Evolutionary conservation across 2,888 invertebrate genomes (phyloP).

Genomic region (Lottia gigantea): DNA sequence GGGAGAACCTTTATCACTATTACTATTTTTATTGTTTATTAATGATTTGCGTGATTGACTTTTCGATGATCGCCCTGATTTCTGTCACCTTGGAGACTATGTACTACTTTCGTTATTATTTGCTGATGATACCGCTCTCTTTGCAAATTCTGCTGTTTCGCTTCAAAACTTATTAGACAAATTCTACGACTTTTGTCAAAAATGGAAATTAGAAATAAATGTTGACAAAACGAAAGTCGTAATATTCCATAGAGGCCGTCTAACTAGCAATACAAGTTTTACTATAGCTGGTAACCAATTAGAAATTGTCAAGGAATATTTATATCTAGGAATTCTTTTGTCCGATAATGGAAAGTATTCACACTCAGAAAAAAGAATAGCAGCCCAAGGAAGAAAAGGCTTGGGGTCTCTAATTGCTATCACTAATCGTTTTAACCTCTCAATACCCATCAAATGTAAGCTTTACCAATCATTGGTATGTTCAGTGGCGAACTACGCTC

Average conservation of each 20-base stretch:
- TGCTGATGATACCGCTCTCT: background rate
- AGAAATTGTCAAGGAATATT: background rate
- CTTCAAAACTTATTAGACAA: background rate
- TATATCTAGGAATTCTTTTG: background rate
- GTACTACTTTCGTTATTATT: background rate
- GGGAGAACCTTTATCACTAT: background rate
- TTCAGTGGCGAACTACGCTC: too few relatives aligned
- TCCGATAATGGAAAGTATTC: background rate
- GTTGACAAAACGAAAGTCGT: background rate
- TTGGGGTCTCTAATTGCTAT: too few relatives aligned
- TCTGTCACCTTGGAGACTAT: background rate
- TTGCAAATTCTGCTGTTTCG: background rate
- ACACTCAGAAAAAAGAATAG: background rate
- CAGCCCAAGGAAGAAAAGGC: background rate
- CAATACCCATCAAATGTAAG: too few relatives aligned
- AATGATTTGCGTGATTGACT: background rate
- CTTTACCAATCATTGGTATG: too few relatives aligned
- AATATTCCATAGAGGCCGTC: background rate
- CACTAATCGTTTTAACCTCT: too few relatives aligned
- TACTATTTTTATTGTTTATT: slow-evolving; percentile 1
- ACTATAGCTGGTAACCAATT: background rate
- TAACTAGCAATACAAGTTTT: background rate
- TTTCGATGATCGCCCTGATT: background rate
- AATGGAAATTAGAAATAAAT: background rate
- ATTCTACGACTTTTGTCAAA: background rate